Conservation (phyloP, 2,113 vertebrate species). For the Mirza zaza region DNA sequence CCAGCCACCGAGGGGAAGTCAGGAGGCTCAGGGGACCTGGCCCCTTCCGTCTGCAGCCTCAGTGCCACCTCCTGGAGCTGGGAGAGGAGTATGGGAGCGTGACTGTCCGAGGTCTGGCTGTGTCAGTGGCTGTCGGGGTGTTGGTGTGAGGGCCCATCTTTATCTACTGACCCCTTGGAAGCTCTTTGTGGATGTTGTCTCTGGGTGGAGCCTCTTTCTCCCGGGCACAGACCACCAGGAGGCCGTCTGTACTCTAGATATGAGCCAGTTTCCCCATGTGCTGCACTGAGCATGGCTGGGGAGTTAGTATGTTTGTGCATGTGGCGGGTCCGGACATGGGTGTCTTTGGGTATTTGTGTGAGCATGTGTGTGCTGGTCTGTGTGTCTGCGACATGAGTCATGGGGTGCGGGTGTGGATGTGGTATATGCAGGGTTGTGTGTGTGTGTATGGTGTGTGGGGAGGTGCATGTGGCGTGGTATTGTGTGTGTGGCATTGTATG, state of each 20-base stretch:
- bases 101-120: background rate
- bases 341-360: background rate
- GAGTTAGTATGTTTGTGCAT: background rate
- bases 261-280: background rate
- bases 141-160: background rate
- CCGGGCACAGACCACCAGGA: background rate
- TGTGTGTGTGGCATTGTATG: background rate
- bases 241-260: accelerated
- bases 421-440: background rate
- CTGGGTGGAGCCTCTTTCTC: background rate
- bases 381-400: background rate
- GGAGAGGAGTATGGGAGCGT: accelerated
- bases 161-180: background rate
- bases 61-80: background rate
- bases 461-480: no score
- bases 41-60: background rate
- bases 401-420: background rate
- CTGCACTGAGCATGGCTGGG: accelerated
- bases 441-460: no score
- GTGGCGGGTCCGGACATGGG: background rate
- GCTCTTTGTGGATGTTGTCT: background rate
- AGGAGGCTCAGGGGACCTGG: accelerated
- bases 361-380: background rate
- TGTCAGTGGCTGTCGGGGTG: background rate
- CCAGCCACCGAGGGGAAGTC: accelerated